Conservation (phyloP, 2,113 vertebrate species). For the Scomber scombrus region DNA sequence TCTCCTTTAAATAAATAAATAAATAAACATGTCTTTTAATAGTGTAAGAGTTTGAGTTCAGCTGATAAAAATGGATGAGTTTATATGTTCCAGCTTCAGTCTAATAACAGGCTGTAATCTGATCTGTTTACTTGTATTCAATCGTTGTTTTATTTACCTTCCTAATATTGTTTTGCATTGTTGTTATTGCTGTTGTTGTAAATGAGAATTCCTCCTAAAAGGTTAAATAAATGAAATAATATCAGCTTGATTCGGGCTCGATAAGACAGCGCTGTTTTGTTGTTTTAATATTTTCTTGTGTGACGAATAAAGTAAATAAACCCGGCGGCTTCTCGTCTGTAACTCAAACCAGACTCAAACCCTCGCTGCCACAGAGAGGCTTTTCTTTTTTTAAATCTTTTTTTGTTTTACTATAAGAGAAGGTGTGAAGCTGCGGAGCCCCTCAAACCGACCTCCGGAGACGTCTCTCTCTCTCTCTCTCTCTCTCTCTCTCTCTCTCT, state of each 20-base stretch:
- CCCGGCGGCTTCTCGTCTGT: constrained; percentile 7
- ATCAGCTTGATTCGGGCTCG: background rate
- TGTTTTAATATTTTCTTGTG: background rate
- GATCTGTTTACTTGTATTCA: no score
- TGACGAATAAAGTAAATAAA: constrained; percentile 11
- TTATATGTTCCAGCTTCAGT: no score
- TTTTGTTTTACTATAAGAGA: background rate
- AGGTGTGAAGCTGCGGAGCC: constrained; percentile 26
- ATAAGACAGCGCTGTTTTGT: background rate
- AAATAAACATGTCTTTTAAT: no score
- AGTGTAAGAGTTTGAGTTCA: no score
- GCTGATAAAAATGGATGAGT: no score
- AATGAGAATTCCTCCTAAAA: background rate
- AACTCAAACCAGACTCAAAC: constrained; percentile 55
- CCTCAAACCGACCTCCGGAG: background rate
- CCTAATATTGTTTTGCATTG: background rate
- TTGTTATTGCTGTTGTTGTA: no score
- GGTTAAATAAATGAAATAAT: background rate
- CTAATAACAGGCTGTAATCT: no score
- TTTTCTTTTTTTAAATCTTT: constrained; percentile 37
- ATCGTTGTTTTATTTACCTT: no score
- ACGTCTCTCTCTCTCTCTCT: background rate
- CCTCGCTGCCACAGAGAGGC: constrained; percentile 1
- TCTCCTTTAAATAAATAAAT: no score
- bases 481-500: no score